Conservation (phyloP, 2,113 vertebrate species). For the Myocastor coypus region DNA sequence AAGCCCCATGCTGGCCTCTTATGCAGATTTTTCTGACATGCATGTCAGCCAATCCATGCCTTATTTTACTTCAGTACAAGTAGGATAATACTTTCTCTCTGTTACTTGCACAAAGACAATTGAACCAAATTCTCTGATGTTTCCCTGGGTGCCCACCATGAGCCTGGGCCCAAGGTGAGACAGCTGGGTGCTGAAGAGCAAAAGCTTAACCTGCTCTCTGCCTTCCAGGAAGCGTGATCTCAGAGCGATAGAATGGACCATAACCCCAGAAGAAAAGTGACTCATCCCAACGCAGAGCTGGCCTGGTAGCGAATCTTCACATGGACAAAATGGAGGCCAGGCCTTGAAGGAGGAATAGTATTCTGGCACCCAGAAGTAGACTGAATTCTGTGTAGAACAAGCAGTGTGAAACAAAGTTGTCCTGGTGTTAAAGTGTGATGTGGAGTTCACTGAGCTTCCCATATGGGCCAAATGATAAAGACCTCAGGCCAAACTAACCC, state of each 20-base stretch:
- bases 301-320: background rate
- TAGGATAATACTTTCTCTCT: background rate
- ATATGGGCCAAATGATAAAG: background rate
- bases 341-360: background rate
- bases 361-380: background rate
- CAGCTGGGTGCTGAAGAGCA: background rate
- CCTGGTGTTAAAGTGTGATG: background rate
- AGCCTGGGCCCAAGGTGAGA: background rate
- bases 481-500: background rate
- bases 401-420: background rate
- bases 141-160: background rate
- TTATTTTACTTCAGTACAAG: background rate
- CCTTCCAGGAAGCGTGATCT: background rate
- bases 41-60: background rate
- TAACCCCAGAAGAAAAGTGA: background rate
- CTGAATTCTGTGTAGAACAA: background rate
- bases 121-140: background rate
- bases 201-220: background rate
- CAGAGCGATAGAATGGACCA: background rate
- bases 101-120: background rate
- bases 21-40: background rate
- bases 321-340: background rate
- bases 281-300: background rate
- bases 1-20: background rate
- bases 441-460: background rate